Conservation (phyloP, 1,140 invertebrate species). For the Caenorhabditis elegans region WBcel235 BX284606.5:6815001-6815500, state of each 20-base stretch:
- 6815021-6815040: too few relatives aligned
- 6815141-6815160: background rate
- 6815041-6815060: background rate
- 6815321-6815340: background rate
- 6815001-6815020: background rate
- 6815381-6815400: background rate
- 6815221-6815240: background rate
- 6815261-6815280: background rate
- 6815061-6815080: background rate
- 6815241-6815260: background rate
- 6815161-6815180: background rate
- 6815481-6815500: constrained; percentile 21
- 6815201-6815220: background rate
- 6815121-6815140: background rate
- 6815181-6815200: background rate
- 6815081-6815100: background rate
- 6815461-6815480: constrained; percentile 5
- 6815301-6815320: background rate
- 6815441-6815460: background rate
- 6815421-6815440: background rate
- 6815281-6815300: background rate
- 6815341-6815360: background rate
- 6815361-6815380: background rate
- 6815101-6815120: background rate
- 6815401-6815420: background rate